Evolutionary conservation across 2,888 invertebrate genomes (phyloP).

Genomic region (Odontothrips loti): DNA sequence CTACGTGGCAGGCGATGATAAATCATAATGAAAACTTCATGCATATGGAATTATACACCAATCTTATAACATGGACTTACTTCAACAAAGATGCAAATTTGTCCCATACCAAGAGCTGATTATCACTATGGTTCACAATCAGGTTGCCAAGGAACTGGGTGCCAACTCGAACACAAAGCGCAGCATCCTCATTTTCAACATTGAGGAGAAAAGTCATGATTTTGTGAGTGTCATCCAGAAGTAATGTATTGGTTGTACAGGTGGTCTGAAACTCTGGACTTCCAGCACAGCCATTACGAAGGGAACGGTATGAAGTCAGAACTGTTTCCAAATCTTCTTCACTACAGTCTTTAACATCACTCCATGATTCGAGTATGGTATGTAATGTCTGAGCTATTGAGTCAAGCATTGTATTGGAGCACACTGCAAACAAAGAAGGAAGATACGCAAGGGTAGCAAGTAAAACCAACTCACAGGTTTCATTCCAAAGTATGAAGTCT

Average conservation of each 20-base stretch:
- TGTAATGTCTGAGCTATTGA: neutral
- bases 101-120: conserved; percentile 54
- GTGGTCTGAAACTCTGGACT: neutral
- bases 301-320: neutral
- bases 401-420: neutral
- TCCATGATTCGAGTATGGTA: neutral
- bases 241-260: neutral
- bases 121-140: conserved; percentile 54
- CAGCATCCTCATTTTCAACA: conserved; percentile 50
- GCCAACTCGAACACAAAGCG: conserved; percentile 52
- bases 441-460: too few relatives aligned
- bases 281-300: neutral
- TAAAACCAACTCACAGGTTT: too few relatives aligned
- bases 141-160: conserved; percentile 57
- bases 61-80: conserved; percentile 44
- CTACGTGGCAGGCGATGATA: too few relatives aligned
- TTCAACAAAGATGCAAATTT: conserved; percentile 52
- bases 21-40: neutral
- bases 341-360: neutral
- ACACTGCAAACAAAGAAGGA: neutral
- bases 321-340: neutral
- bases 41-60: neutral
- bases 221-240: neutral
- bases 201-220: conserved; percentile 42
- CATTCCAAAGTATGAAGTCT: too few relatives aligned